A percentile compares a stretch with the other conserved stretches of the same genome.
These are phyloP conservation scores for Nyctibius bracteatus DNA, from an alignment of 2,113 vertebrate species.

Conservation along the genomic window DNA sequence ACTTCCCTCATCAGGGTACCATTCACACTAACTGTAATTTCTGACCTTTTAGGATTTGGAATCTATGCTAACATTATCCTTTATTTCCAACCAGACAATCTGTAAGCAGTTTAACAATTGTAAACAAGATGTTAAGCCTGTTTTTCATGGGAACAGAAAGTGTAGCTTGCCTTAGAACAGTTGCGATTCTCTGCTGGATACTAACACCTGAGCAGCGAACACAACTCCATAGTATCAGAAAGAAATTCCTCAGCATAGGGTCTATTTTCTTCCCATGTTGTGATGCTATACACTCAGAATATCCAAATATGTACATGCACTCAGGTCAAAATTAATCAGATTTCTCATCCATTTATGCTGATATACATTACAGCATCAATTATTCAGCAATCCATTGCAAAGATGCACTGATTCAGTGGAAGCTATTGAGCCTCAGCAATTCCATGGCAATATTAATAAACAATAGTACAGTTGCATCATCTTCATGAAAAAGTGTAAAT, in stretches of 20 bases:
- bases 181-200: not conserved
- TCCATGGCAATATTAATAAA: not conserved
- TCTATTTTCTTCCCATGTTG: not conserved
- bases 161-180: not conserved
- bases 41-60: not conserved
- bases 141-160: not conserved
- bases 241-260: not conserved
- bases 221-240: not conserved
- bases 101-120: not conserved
- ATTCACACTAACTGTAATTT: not conserved
- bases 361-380: not conserved
- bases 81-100: not conserved
- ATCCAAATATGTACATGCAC: not conserved
- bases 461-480: not conserved
- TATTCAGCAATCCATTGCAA: not conserved
- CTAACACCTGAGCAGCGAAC: not conserved
- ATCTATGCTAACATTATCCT: accelerated
- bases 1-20: not conserved
- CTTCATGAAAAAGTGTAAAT: not conserved
- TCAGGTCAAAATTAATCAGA: not conserved
- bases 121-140: not conserved
- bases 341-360: not conserved
- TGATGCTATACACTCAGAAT: not conserved
- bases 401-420: not conserved
- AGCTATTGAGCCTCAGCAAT: not conserved